Conservation (phyloP, 2,888 invertebrate species). For the Drosophila peninsularis region DNA sequence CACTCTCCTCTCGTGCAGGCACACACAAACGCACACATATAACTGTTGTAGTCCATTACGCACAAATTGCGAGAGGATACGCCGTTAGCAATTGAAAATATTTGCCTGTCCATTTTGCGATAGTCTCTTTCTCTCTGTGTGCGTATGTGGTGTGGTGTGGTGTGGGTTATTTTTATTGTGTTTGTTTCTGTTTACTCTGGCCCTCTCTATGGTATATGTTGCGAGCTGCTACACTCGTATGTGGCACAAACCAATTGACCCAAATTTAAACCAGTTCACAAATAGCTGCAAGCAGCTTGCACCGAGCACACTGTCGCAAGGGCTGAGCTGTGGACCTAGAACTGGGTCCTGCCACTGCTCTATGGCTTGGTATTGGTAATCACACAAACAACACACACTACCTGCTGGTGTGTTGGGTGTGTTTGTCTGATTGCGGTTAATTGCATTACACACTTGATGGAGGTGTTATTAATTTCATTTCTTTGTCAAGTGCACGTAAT, state of each 20-base stretch:
- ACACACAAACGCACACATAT: constrained; percentile 3
- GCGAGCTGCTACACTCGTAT: constrained; percentile 42
- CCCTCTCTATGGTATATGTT: constrained; percentile 9
- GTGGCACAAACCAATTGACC: constrained; percentile 78
- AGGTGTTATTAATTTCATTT: constrained; percentile 67
- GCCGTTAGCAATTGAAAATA: constrained; percentile 66
- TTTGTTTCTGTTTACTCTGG: constrained; percentile 16
- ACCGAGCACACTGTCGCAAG: constrained; percentile 44
- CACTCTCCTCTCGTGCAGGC: too few relatives aligned
- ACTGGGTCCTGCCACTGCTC: constrained; percentile 8
- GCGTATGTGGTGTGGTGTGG: not conserved
- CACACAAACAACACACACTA: constrained; percentile 6
- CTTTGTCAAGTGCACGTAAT: constrained; percentile 36
- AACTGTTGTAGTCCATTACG: constrained; percentile 60
- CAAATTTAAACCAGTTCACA: constrained; percentile 76
- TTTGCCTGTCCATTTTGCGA: constrained; percentile 59
- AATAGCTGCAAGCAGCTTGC: constrained; percentile 71
- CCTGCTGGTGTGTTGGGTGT: constrained; percentile 9
- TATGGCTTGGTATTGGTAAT: constrained; percentile 6
- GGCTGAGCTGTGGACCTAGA: constrained; percentile 6
- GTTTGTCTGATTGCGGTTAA: constrained; percentile 58
- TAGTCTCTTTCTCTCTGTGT: constrained; percentile 11
- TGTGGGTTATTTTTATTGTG: constrained; percentile 16
- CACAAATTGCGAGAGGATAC: constrained; percentile 59
- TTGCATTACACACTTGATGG: constrained; percentile 60